Evolutionary conservation across 2,888 invertebrate species (phyloP), one percentile per base, ranked within the genome.

Genomic region (Phengaris arion): DNA sequence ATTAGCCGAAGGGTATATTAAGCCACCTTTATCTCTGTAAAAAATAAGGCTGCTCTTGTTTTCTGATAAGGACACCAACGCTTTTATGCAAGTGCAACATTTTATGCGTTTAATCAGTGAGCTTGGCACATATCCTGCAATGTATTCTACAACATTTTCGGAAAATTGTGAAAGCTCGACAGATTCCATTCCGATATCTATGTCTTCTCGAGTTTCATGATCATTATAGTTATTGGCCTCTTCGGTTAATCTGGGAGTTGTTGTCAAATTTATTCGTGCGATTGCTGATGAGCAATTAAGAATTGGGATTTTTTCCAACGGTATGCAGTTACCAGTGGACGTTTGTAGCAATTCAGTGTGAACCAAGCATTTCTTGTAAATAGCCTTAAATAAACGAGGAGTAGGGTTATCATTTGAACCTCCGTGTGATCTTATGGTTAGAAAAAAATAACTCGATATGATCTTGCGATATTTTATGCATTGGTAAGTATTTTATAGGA

Each of bases 381-480:
- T 77, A 0, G 79, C 76, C 55, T 77, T 77, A 74, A 79, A 79
- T 70, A 77, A 76, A 3, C 76, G 75, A 35, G 79, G 75, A 7
- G 77, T 77, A 9, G 79, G 79, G 52, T 80, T 80, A 75, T 80
- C 76, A 48, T 59, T 69, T 54, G 54, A 75, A 45, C 79, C 78
- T 59, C 79, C 78, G 46, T 78, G 78, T 35, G 75, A 74, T 10
- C 77, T 68, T 0, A 79, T 69, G 51, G 54, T 73, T n/a, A 0
- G 75, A 74, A 78, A 80, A 78, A 48, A 79, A 76, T 45, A 77
- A 55, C 72, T 78, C 78, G 5, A 78, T 77, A 45, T 78, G 79
- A 48, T 78, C 73, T 54, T 73, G 35, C 9, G 12, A 5, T 13
- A 55, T 35, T 13, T 55, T 54, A 54, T 73, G 51, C 15, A 46